These are phyloP conservation scores for Gonioctena quinquepunctata DNA, from an alignment of 1,140 invertebrate species.

Conservation along the genomic window DNA sequence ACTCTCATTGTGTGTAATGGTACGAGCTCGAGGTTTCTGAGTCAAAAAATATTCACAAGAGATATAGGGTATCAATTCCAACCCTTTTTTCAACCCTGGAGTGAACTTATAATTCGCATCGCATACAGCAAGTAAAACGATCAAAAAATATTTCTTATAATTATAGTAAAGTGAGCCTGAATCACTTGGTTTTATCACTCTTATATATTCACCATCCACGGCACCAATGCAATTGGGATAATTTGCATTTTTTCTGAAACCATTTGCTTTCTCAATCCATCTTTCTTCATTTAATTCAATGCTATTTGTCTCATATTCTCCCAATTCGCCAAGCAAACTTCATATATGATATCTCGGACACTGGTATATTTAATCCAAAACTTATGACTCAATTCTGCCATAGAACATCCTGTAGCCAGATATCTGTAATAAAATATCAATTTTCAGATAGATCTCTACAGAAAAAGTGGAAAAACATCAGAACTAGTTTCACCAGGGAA, in stretches of 20 bases:
- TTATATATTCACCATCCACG: constrained; percentile 56
- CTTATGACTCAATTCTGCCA: constrained; percentile 29
- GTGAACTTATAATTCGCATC: background rate
- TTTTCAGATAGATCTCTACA: no score
- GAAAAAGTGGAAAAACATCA: no score
- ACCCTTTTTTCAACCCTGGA: no score
- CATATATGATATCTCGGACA: constrained; percentile 30
- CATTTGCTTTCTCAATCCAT: background rate
- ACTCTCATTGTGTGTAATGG: no score
- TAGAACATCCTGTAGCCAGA: constrained; percentile 32
- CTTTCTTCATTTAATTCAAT: constrained; percentile 2
- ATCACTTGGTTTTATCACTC: constrained; percentile 45
- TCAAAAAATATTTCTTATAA: constrained; percentile 54
- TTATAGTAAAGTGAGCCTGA: constrained; percentile 56
- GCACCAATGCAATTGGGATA: constrained; percentile 55
- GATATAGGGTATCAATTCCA: no score
- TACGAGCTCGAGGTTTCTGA: no score
- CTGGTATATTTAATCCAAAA: constrained; percentile 36
- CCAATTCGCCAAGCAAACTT: constrained; percentile 34
- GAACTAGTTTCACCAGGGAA: no score
- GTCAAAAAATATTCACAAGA: no score
- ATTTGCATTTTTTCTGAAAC: constrained; percentile 34
- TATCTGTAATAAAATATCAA: constrained; percentile 39
- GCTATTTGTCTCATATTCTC: constrained; percentile 17
- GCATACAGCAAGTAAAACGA: background rate